Evolutionary conservation across 2,797 vertebrate genomes (phyloP).

Genomic region (Paedocypris micromegethes): DNA sequence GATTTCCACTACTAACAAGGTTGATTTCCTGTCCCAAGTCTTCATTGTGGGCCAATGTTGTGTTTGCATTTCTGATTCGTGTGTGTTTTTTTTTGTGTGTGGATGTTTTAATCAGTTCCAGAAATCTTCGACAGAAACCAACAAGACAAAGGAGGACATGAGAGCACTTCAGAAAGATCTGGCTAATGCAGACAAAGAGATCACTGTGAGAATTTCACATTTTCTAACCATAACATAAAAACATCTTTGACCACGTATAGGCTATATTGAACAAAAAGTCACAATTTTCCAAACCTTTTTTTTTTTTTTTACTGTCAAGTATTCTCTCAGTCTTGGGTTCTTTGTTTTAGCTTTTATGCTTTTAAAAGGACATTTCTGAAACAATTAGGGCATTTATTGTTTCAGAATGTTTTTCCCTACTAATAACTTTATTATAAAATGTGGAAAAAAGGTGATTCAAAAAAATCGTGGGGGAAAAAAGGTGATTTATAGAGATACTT

Average conservation of each 20-base stretch:
- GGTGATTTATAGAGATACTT: too few relatives aligned
- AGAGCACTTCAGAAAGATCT: slow-evolving; percentile 82
- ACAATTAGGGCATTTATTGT: too few relatives aligned
- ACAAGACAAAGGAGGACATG: slow-evolving; percentile 75
- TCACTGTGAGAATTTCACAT: slow-evolving; percentile 72
- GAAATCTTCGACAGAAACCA: slow-evolving; percentile 67
- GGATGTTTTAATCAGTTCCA: slow-evolving; percentile 70
- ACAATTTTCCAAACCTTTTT: not conserved
- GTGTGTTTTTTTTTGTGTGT: not conserved
- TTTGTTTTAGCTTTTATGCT: too few relatives aligned
- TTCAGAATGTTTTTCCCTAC: too few relatives aligned
- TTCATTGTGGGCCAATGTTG: too few relatives aligned
- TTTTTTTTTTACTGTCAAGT: too few relatives aligned
- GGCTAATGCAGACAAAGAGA: slow-evolving; percentile 83
- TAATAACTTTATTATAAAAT: too few relatives aligned
- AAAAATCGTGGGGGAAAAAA: too few relatives aligned
- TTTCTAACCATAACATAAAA: too few relatives aligned
- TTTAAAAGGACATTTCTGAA: too few relatives aligned
- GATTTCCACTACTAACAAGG: slow-evolving; percentile 81
- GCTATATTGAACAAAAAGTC: not conserved
- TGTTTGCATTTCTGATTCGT: not conserved
- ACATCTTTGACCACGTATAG: not conserved
- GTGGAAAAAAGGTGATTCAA: too few relatives aligned
- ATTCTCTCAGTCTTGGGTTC: too few relatives aligned
- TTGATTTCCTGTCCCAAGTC: slow-evolving; percentile 50